phyloP scores from a whole-genome alignment of 2,888 invertebrate genomes.

The Sceliomorpha sp. region DNA sequence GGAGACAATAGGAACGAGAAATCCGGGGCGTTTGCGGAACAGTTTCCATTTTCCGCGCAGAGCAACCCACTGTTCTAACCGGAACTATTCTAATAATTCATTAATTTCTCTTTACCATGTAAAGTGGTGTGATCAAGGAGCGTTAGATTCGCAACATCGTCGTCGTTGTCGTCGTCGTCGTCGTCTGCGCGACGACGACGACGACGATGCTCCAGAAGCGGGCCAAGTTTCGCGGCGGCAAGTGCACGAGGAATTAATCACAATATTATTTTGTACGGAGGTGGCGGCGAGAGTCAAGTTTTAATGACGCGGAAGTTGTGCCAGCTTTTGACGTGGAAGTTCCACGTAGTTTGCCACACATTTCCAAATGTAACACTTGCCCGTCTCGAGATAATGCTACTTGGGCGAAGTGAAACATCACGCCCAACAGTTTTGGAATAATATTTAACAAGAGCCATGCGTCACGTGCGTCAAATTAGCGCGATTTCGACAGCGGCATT shows the following conservation, averaged over 20 bases:
- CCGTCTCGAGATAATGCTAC: slow-evolving; percentile 51
- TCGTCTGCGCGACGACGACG: not conserved
- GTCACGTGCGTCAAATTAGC: slow-evolving; percentile 53
- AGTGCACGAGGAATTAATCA: slow-evolving; percentile 43
- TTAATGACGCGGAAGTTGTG: slow-evolving; percentile 43
- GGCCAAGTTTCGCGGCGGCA: slow-evolving; percentile 18
- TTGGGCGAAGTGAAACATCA: slow-evolving; percentile 50
- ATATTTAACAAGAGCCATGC: slow-evolving; percentile 42
- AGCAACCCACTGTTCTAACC: too few relatives aligned
- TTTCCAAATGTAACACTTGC: slow-evolving; percentile 51
- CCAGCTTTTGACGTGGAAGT: slow-evolving; percentile 23
- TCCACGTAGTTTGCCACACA: slow-evolving; percentile 32
- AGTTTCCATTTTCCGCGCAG: too few relatives aligned
- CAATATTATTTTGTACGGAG: slow-evolving; percentile 38
- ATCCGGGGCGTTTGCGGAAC: too few relatives aligned
- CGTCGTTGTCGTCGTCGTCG: too few relatives aligned
- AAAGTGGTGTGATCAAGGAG: too few relatives aligned
- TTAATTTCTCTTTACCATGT: too few relatives aligned
- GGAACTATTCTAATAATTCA: too few relatives aligned
- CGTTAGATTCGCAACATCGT: too few relatives aligned
- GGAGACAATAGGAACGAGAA: too few relatives aligned
- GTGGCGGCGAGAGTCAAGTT: slow-evolving; percentile 44
- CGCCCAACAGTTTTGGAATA: slow-evolving; percentile 42
- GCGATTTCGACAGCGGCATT: slow-evolving; percentile 46
- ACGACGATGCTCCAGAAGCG: slow-evolving; percentile 4